Percentiles rank a stretch among this genome's conserved stretches.
These are phyloP conservation scores for Leptura quadrifasciata DNA, from an alignment of 2,888 invertebrate species.

Conservation along the genomic window DNA sequence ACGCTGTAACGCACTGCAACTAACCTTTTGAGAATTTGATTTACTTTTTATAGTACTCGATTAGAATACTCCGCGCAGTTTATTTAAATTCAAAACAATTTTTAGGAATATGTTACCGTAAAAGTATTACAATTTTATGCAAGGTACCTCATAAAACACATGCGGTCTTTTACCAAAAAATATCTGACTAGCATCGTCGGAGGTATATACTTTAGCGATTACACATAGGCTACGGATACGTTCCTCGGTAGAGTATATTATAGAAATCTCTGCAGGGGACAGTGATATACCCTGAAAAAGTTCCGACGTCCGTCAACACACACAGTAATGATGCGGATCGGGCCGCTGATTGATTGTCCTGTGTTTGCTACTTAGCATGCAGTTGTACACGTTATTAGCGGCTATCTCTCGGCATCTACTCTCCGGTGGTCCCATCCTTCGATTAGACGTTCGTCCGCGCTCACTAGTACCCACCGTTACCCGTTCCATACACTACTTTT, in stretches of 20 bases:
- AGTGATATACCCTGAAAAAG: conserved; percentile 5
- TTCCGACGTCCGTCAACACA: conserved; percentile 32
- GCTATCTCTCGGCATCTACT: conserved; percentile 69
- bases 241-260: not conserved
- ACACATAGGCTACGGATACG: not conserved
- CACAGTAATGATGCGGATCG: conserved; percentile 46
- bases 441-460: conserved; percentile 36
- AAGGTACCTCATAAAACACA: no score
- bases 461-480: conserved; percentile 32
- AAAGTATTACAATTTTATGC: no score
- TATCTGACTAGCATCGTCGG: no score
- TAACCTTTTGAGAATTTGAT: no score
- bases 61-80: no score
- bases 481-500: conserved; percentile 39
- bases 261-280: conserved; percentile 10
- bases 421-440: conserved; percentile 69
- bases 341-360: conserved; percentile 68
- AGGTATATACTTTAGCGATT: not conserved
- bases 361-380: conserved; percentile 69
- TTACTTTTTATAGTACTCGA: no score
- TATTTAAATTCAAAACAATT: no score
- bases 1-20: no score
- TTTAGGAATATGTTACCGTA: no score
- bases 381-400: conserved; percentile 71
- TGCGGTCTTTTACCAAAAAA: no score